These are phyloP conservation scores for Solea senegalensis DNA, from an alignment of 2,113 vertebrate species.

Conservation along the genomic window DNA sequence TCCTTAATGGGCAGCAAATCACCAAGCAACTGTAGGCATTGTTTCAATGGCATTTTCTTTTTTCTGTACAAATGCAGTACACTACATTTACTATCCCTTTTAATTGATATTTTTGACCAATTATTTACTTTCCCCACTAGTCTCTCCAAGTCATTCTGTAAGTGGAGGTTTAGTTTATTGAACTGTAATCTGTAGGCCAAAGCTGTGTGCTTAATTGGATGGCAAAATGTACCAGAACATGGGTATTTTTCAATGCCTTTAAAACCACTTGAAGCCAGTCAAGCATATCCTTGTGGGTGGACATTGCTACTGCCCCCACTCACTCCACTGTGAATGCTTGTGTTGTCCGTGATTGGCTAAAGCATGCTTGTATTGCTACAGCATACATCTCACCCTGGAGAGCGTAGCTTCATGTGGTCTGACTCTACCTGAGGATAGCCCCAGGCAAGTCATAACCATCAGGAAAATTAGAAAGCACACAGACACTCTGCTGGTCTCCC, in stretches of 20 bases:
- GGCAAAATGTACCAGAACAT: slow-evolving; percentile 32
- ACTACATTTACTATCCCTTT: slow-evolving; percentile 4
- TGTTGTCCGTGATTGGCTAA: slow-evolving; percentile 53
- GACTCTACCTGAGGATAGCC: slow-evolving; percentile 53
- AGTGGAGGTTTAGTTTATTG: slow-evolving; percentile 36
- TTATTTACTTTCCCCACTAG: slow-evolving; percentile 31
- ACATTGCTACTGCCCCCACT: slow-evolving; percentile 46
- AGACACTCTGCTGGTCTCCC: slow-evolving; percentile 16
- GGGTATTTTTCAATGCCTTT: slow-evolving; percentile 60
- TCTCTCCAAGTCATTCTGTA: slow-evolving; percentile 22
- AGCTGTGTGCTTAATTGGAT: slow-evolving; percentile 56
- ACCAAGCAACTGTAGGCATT: slow-evolving; percentile 38
- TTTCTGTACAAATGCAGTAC: slow-evolving; percentile 9
- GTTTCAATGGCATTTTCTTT: slow-evolving; percentile 21
- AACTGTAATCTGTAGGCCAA: slow-evolving; percentile 36
- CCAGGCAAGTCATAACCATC: slow-evolving; percentile 41
- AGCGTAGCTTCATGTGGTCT: slow-evolving; percentile 56
- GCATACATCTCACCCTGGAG: slow-evolving; percentile 59
- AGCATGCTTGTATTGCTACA: slow-evolving; percentile 63
- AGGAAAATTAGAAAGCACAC: slow-evolving; percentile 43
- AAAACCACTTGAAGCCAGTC: slow-evolving; percentile 55
- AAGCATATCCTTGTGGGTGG: slow-evolving; percentile 58
- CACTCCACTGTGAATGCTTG: slow-evolving; percentile 51
- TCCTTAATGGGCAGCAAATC: slow-evolving; percentile 72
- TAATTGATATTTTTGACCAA: slow-evolving; percentile 14